Percentiles rank a stretch among this genome's conserved stretches.
phyloP scores from a whole-genome alignment of 2,888 invertebrate genomes.

The Trachelus tabidus region DNA sequence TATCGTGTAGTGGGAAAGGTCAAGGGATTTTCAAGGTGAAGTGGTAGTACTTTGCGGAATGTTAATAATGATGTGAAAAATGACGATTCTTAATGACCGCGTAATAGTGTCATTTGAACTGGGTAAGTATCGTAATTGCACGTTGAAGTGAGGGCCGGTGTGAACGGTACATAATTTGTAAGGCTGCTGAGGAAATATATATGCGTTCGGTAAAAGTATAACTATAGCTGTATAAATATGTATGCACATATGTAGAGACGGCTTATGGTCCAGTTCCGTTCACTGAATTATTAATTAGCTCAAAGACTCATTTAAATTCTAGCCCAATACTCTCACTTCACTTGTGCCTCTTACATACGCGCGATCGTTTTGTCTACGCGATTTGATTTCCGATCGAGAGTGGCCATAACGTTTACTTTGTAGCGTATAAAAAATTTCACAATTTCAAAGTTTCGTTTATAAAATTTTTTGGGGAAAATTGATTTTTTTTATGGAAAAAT shows the following conservation, averaged over 20 bases:
- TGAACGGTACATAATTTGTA: background rate
- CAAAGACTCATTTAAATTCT: constrained; percentile 34
- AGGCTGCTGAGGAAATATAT: background rate
- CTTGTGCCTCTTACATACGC: background rate
- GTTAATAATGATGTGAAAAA: background rate
- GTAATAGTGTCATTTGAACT: background rate
- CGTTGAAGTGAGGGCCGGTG: background rate
- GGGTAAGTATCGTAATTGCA: background rate
- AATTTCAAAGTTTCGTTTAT: background rate
- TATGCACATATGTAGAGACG: background rate
- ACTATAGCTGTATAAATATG: background rate
- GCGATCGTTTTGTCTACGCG: background rate
- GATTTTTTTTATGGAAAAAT: no score
- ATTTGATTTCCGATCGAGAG: background rate
- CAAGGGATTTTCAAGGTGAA: background rate
- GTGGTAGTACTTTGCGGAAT: background rate
- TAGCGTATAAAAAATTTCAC: background rate
- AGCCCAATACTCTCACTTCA: background rate
- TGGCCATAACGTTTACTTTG: background rate
- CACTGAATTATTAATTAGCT: constrained; percentile 38
- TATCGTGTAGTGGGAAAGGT: background rate
- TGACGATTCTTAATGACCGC: background rate
- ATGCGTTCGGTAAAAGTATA: background rate
- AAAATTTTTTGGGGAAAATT: background rate
- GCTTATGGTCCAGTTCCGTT: constrained; percentile 36